Conservation (phyloP, 2,113 vertebrate species). For the Paracanthobrama guichenoti region DNA sequence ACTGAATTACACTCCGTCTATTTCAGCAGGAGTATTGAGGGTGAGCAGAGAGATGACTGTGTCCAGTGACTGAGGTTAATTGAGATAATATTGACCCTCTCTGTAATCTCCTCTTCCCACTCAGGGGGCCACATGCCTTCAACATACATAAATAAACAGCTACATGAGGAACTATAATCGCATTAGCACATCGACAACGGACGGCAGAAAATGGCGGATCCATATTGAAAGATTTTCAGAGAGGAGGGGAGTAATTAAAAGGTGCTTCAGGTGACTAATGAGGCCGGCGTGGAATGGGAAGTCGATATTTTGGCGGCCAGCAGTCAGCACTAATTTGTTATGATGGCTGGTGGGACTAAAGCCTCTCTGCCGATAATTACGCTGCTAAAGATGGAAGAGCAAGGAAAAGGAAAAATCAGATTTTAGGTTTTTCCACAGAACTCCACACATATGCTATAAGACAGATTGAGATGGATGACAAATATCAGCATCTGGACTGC, state of each 20-base stretch:
- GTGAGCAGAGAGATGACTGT: slow-evolving; percentile 68
- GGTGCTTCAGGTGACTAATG: slow-evolving; percentile 95
- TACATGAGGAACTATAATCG: slow-evolving; percentile 81
- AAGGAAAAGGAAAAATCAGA: slow-evolving; percentile 18
- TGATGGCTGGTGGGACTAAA: slow-evolving; percentile 68
- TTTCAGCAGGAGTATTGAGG: slow-evolving; percentile 73
- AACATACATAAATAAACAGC: slow-evolving; percentile 72
- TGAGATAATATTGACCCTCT: slow-evolving; percentile 84
- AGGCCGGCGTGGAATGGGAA: slow-evolving; percentile 81
- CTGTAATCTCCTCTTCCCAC: slow-evolving; percentile 74
- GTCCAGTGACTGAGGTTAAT: slow-evolving; percentile 79
- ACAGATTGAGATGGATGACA: background rate
- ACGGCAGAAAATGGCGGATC: slow-evolving; percentile 74
- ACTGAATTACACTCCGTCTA: background rate
- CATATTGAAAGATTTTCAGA: slow-evolving; percentile 76
- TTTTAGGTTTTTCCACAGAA: slow-evolving; percentile 1
- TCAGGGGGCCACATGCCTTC: slow-evolving; percentile 71
- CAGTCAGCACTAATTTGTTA: slow-evolving; percentile 91
- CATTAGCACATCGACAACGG: slow-evolving; percentile 76
- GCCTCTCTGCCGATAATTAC: slow-evolving; percentile 66
- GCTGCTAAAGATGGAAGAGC: slow-evolving; percentile 42
- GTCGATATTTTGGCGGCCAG: slow-evolving; percentile 85
- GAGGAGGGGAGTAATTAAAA: slow-evolving; percentile 90
- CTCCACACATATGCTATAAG: background rate
- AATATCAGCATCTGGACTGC: background rate